Evolutionary conservation across 2,113 vertebrate species (phyloP).

Genomic region (Acrocephalus arundinaceus): DNA sequence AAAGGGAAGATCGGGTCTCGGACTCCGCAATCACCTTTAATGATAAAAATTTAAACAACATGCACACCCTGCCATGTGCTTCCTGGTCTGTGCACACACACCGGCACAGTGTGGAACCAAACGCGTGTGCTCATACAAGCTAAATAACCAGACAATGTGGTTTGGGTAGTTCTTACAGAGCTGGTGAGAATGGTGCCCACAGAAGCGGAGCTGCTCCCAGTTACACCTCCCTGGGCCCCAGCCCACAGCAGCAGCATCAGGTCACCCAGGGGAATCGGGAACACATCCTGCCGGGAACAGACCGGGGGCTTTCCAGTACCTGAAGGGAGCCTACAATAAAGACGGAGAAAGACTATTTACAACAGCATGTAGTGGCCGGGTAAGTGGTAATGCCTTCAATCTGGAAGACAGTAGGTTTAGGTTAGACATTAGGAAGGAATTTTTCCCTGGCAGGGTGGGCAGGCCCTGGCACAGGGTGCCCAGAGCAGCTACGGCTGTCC

Average conservation of each 20-base stretch:
- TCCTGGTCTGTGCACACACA: not conserved
- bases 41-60: not conserved
- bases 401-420: not conserved
- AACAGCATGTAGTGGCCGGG: not conserved
- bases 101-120: not conserved
- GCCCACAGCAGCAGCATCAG: not conserved
- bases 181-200: no score
- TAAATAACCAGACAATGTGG: rapidly evolving
- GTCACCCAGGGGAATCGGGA: no score
- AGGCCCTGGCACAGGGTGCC: not conserved
- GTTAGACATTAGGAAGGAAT: not conserved
- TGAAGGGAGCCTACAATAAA: not conserved
- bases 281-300: not conserved
- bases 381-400: not conserved
- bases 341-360: not conserved
- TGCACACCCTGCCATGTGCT: not conserved
- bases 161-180: rapidly evolving
- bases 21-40: not conserved
- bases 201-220: no score
- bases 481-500: not conserved
- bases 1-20: not conserved
- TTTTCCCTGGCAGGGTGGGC: not conserved
- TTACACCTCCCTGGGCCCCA: no score
- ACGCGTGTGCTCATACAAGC: rapidly evolving
- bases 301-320: not conserved